Base-by-base conservation (phyloP, 2,113 vertebrate genomes). In the Aspiorhynchus laticeps region DNA sequence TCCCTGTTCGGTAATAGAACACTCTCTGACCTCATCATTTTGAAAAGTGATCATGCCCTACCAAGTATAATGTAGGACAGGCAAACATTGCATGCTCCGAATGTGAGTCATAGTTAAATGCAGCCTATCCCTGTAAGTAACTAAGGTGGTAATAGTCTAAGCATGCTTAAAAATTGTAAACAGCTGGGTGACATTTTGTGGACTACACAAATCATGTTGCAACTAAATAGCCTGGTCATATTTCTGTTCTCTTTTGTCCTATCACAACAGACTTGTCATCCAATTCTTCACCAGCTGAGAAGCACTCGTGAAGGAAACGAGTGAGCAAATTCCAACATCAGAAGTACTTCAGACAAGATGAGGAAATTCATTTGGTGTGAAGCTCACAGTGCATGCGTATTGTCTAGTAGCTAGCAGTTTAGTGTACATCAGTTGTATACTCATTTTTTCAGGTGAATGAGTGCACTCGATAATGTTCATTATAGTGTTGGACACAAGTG, bases 41-140 rank as follows among this genome's bases (percentile, higher is more conserved):
- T 71, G 28, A 83, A 71, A 71, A 83, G 81, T 71, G 53, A 71
- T 71, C 19, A n/a, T 51, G 80, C 61, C 80, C 41, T 67, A 65
- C 36, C 33, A 43, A 15, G 43, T 12, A 83, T 51, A 71, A 71
- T 83, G 28, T 71, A 83, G 80, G 59, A 61, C 80, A 81, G 38
- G 15, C 46, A 53, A 79, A 81, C 38, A 43, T 46, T 46, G 36
- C 24, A 43, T 79, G 19, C 51, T 59, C 48, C 5, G 8, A 33
- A 53, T 6, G 7, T 19, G 56, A 65, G 21, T 63, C 36, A 43
- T 24, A 38, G 53, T 79, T 79, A 79, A 79, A 79, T 79, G 9
- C 43, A 56, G 8, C 17, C 46, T 31, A 33, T 78, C 33, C 46
- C 15, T 10, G 71, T 38, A 33, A 78, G 4, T 48, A 51, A 28